These are phyloP conservation scores for Entomyzon cyanotis DNA, from an alignment of 2,113 vertebrate genomes.

Conservation along the genomic window DNA sequence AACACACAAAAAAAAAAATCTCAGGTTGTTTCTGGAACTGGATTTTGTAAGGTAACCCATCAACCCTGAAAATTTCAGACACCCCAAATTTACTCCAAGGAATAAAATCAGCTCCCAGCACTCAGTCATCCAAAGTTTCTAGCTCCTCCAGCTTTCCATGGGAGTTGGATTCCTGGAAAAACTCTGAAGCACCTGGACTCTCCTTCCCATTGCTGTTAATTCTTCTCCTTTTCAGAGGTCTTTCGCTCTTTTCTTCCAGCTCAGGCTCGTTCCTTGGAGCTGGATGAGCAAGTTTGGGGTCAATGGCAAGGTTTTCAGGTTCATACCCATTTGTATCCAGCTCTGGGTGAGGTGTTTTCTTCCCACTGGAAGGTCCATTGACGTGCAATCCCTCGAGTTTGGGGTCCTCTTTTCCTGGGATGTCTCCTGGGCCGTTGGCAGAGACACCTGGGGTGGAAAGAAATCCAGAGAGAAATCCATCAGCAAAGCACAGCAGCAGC, in stretches of 20 bases:
- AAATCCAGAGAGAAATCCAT: background rate
- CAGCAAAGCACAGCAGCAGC: background rate
- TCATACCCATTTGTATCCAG: slow-evolving; percentile 86
- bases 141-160: slow-evolving; percentile 75
- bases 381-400: slow-evolving; percentile 74
- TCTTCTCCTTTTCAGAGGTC: slow-evolving; percentile 79
- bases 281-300: slow-evolving; percentile 71
- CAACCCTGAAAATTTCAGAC: slow-evolving; percentile 81
- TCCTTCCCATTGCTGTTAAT: slow-evolving; percentile 77
- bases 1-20: background rate
- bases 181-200: slow-evolving; percentile 72
- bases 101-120: slow-evolving; percentile 56
- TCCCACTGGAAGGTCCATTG: slow-evolving; percentile 80
- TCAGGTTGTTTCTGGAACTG: slow-evolving; percentile 41
- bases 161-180: slow-evolving; percentile 71
- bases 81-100: slow-evolving; percentile 72
- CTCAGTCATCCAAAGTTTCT: slow-evolving; percentile 74
- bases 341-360: slow-evolving; percentile 70
- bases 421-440: slow-evolving; percentile 73
- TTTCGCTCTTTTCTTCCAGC: slow-evolving; percentile 76
- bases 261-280: slow-evolving; percentile 66
- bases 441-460: slow-evolving; percentile 75
- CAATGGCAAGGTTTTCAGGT: slow-evolving; percentile 59
- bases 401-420: slow-evolving; percentile 69
- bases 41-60: slow-evolving; percentile 77